Base-by-base conservation (phyloP, 2,888 invertebrate species). In the Mesochorus sp. region DNA sequence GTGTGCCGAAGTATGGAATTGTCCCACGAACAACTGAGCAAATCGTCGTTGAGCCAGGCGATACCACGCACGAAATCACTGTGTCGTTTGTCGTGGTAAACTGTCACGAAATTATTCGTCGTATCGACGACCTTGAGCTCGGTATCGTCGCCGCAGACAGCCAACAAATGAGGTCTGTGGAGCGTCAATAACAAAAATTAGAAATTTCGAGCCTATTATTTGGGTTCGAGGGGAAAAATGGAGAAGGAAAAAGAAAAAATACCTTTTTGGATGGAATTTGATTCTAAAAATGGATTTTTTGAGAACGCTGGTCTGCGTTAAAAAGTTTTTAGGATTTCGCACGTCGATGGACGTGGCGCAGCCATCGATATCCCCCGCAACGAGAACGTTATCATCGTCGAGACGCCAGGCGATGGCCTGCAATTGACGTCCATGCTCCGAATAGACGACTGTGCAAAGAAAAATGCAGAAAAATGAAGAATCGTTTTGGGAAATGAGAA, bases 21-120 rank as follows among this genome's bases (percentile, higher is more conserved):
- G 85, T 94, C 94, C 92, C 94, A 94, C 12, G 93, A 93, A 88
- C 94, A 94, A 2, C 94, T 92, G 81, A 92, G 92, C 70, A 94
- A 90, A 62, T 89, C 87, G 49, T 90, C 88, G 42, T 92, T 87
- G 74, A 88, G 85, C 94, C 94, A 94, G 2, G 93, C 91, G 12
- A 94, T 82, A 39, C 93, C 94, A 77, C 93, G 91, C 8, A 94
- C 93, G 86, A 93, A 92, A 82, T 93, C 93, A 19, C 75, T 83
- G 84, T 94, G 94, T 21, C 88, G 84, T 19, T 88, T 85, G 84
- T 92, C 91, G 79, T 90, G 89, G 82, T 92, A 93, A 75, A 92
- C 78, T 14, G 85, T 81, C 66, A 87, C 83, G 34, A 91, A 85
- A 39, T 89, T 82, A 34, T 88, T 86, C 31, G 88, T 84, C 64